These are phyloP conservation scores for Ommatoiulus sabulosus DNA, from an alignment of 2,888 invertebrate genomes.

Conservation along the genomic window DNA sequence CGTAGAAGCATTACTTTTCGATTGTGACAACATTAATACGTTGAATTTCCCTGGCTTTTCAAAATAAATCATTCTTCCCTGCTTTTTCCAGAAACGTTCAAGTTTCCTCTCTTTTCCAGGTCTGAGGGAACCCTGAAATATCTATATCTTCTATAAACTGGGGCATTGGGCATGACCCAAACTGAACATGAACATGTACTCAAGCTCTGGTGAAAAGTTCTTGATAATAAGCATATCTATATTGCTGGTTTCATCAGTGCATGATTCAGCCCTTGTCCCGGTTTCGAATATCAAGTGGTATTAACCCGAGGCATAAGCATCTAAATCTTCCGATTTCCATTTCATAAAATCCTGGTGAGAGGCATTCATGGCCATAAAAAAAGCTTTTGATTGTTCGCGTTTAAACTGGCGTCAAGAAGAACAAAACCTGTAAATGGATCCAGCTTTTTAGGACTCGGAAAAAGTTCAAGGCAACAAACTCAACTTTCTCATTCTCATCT, in stretches of 20 bases:
- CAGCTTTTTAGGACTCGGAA: background rate
- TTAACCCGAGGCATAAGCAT: constrained; percentile 14
- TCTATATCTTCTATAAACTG: too few relatives aligned
- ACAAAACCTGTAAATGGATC: constrained; percentile 28
- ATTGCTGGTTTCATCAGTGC: background rate
- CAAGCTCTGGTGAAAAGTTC: background rate
- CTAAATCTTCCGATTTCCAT: constrained; percentile 15
- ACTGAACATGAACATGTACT: background rate
- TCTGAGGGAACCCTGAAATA: too few relatives aligned
- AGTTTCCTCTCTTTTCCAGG: too few relatives aligned
- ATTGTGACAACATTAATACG: too few relatives aligned
- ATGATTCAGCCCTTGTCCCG: background rate
- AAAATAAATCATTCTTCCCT: too few relatives aligned
- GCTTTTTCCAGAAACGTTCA: too few relatives aligned
- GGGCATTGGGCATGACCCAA: too few relatives aligned
- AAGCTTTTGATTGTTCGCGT: background rate
- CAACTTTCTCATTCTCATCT: background rate
- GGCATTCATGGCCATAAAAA: background rate
- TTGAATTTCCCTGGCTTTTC: too few relatives aligned
- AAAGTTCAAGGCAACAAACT: constrained; percentile 12
- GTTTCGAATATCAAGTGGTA: background rate
- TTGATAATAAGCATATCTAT: background rate
- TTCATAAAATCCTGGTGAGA: constrained; percentile 27
- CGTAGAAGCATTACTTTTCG: too few relatives aligned
- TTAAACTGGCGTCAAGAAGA: background rate